These are phyloP conservation scores for Tyrophagus putrescentiae DNA, from an alignment of 1,140 invertebrate genomes.

Conservation along the genomic window DNA sequence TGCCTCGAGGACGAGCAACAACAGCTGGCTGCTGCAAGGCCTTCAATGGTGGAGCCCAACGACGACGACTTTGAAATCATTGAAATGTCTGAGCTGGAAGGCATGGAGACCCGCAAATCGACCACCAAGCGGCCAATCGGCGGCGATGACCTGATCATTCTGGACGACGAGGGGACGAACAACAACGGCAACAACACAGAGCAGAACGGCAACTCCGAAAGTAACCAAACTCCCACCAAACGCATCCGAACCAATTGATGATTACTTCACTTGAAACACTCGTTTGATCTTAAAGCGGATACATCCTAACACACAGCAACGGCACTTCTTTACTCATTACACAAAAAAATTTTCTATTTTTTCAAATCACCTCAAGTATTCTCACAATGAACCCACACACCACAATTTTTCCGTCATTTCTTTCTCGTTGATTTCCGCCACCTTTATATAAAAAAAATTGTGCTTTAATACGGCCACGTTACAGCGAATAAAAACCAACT, in stretches of 20 bases:
- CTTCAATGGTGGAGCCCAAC: neutral
- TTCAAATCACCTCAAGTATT: too few species aligned
- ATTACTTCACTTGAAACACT: neutral
- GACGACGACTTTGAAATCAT: constrained; percentile 9
- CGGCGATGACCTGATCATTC: too few species aligned
- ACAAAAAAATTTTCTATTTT: too few species aligned
- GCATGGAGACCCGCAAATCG: neutral
- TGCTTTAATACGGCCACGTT: too few species aligned
- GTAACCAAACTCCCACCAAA: neutral
- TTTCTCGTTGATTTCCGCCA: too few species aligned
- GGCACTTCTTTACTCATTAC: too few species aligned
- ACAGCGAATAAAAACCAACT: too few species aligned
- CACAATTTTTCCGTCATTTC: too few species aligned
- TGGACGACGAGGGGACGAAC: neutral
- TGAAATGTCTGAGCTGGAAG: neutral
- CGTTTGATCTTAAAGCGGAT: too few species aligned
- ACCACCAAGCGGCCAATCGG: neutral
- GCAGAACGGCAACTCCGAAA: neutral
- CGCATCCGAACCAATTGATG: neutral
- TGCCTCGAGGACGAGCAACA: neutral
- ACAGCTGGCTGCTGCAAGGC: neutral
- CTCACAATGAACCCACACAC: too few species aligned
- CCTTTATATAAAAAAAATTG: too few species aligned
- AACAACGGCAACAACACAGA: neutral
- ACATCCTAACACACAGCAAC: too few species aligned